Evolutionary conservation across 1,140 invertebrate species (phyloP).

Genomic region (Polypedilum vanderplanki): DNA sequence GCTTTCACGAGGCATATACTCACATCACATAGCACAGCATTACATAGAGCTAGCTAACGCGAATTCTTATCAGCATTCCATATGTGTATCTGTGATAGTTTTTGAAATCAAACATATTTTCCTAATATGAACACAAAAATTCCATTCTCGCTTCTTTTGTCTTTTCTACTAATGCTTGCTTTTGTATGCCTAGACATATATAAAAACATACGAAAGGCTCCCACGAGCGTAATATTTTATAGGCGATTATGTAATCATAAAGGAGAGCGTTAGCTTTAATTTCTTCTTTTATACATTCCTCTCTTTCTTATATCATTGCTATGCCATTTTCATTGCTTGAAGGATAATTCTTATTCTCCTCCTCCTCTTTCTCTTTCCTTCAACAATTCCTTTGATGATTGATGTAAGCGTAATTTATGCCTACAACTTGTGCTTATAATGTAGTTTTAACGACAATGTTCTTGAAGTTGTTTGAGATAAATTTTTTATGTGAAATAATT

Average conservation of each 20-base stretch:
- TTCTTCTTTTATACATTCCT: background rate
- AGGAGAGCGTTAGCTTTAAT: background rate
- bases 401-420: background rate
- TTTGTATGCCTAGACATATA: too few relatives aligned
- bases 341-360: background rate
- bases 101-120: slow-evolving; percentile 19
- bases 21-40: too few relatives aligned
- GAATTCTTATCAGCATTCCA: slow-evolving; percentile 18
- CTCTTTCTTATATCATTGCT: too few relatives aligned
- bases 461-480: too few relatives aligned
- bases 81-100: slow-evolving; percentile 10
- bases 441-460: too few relatives aligned
- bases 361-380: background rate
- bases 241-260: slow-evolving; percentile 4
- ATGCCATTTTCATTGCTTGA: too few relatives aligned
- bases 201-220: background rate
- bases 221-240: slow-evolving; percentile 2
- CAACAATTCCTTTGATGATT: slow-evolving; percentile 7
- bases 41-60: background rate
- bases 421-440: too few relatives aligned
- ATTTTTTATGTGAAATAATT: too few relatives aligned
- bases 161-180: too few relatives aligned
- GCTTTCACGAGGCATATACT: too few relatives aligned
- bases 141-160: background rate
- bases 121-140: background rate